Evolutionary conservation across 1,140 invertebrate species (phyloP), one percentile per base, ranked within the genome.

Genomic region (Nautilus pompilius): DNA sequence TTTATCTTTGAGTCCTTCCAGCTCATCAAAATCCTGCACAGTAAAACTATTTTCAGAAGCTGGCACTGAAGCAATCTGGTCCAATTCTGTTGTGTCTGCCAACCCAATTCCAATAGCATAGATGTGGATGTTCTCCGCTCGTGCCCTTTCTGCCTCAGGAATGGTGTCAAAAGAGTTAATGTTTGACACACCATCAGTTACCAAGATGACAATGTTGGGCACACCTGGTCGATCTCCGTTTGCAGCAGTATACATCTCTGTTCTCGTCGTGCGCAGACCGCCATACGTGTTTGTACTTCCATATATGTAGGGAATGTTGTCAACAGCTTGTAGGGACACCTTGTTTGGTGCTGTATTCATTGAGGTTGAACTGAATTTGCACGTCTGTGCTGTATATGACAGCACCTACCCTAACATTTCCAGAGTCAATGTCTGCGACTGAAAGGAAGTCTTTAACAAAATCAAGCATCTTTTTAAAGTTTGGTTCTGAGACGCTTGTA

Each of bases 261-360:
- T 33, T 30, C 55, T 58, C 66, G 76, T 70, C 33, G 69, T 66
- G 28, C 69, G 67, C 0, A 81, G 62, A 13, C 72, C 76, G 46
- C 63, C 69, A 5, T 69, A 69, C 8, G 78, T 81, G 63, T 78
- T 79, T 15, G 79, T 81, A 58, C 73, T 76, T 33, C 77, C 77
- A 29, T 70, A 73, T 22, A 58, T 58, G 58, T 72, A 77, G 1
- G 69, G 68, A 46, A 74, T 70, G 3, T 64, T 67, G 24, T 71
- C 67, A 28, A 80, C 73, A 20, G 71, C 69, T 1, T 62, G 51
- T 49, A 22, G 68, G 67, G 4, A 76, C 32, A 15, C 65, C 67
- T 2, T 34, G 20, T 36, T 67, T 72, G 13, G 66, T 67, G 0
- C 5, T 26, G 54, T 70, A 67, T 1, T 53, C 41, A 33, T 72